Evolutionary conservation across 2,888 invertebrate species (phyloP).

Genomic region (Meloe dianella): DNA sequence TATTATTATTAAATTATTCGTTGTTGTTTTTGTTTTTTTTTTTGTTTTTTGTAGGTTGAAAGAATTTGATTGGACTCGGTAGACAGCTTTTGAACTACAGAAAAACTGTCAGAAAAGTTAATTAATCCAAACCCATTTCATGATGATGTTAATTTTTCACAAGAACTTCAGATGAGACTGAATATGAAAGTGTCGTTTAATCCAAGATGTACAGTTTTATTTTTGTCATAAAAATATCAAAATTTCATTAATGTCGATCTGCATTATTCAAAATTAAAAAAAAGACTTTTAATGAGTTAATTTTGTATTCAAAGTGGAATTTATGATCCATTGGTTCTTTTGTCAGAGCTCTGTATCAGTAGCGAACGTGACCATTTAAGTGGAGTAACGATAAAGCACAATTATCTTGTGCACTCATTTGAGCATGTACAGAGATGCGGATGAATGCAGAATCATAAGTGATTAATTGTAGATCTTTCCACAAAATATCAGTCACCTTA

Average conservation of each 20-base stretch:
- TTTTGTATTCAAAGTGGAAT: neutral
- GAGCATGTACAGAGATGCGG: too few species aligned
- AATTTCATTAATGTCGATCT: neutral
- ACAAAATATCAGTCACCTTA: too few species aligned
- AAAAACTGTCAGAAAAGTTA: neutral
- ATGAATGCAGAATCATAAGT: too few species aligned
- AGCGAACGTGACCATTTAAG: too few species aligned
- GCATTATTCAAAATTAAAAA: too few species aligned
- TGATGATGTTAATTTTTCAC: conserved; percentile 1
- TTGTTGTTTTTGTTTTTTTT: neutral
- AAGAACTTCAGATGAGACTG: neutral
- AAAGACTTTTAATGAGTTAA: too few species aligned
- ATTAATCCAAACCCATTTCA: neutral
- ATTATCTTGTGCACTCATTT: neutral
- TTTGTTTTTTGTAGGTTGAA: too few species aligned
- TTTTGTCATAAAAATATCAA: neutral
- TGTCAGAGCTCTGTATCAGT: too few species aligned
- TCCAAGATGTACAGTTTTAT: neutral
- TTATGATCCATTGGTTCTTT: too few species aligned
- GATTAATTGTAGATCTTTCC: too few species aligned
- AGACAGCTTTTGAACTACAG: neutral
- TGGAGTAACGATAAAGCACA: too few species aligned
- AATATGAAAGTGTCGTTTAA: neutral
- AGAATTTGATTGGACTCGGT: neutral
- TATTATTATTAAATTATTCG: neutral